Evolutionary conservation across 2,113 vertebrate genomes (phyloP), one percentile per base, ranked within the genome.

Genomic region (Rattus rattus): DNA sequence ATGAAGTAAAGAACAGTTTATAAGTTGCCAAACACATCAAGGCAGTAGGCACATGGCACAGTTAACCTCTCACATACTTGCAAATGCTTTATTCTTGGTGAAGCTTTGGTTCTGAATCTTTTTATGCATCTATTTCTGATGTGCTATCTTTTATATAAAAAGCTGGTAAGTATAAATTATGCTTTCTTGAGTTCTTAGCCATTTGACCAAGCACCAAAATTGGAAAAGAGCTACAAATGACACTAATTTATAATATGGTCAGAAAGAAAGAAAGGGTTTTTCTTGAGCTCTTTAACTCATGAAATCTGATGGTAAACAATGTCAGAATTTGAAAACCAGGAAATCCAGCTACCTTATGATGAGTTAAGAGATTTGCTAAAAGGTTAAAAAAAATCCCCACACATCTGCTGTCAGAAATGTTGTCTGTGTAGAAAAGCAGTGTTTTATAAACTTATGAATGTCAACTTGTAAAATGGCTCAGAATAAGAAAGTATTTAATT

Each of bases 31-130:
- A 65, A 13, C 6, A 79, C 16, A 61, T 24, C 17, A 63, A 63
- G 13, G 16, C 52, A 5, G 52, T 61, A 30, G 22, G 26, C 70
- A 3, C 16, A 14, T 33, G 24, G 2, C 16, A 70, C 54, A 30
- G 2, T 0, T 30, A 14, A 11, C 7, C 7, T 2, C 7, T 54
- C 12, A 5, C 36, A n/a, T 22, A n/a, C 12, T 8, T 47, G 2
- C 52, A 24, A 90, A 39, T 72, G 8, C 33, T 20, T 89, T 79
- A 49, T 16, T 61, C 4, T 86, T 61, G 54, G 20, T 61, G 20
- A 43, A 43, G 22, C 6, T 84, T 63, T 63, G 56, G 7, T 28
- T 84, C 39, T 80, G 36, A 86, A 54, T 47, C 19, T 54, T n/a
- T 85, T 73, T 61, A 20, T 43, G 0, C 12, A 13, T 1, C 33